A percentile compares a stretch with the other conserved stretches of the same genome.
phyloP scores from a whole-genome alignment of 2,113 vertebrate species.

The Triplophysa dalaica region DNA sequence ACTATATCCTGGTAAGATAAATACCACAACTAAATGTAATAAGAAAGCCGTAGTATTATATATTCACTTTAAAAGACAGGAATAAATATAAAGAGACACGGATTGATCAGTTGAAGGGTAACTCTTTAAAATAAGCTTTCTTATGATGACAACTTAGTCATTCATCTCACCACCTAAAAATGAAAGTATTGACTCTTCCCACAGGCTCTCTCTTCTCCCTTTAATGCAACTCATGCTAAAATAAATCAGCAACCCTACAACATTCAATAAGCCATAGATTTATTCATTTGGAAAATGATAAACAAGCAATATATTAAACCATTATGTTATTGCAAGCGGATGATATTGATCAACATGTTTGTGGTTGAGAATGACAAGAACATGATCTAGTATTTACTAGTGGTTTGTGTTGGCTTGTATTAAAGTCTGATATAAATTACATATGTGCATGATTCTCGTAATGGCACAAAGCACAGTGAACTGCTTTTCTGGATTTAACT shows the following conservation, averaged over 20 bases:
- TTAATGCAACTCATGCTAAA: conserved; percentile 52
- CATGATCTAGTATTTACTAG: conserved; percentile 24
- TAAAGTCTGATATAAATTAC: conserved; percentile 15
- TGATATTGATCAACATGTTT: conserved; percentile 60
- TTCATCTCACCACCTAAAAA: conserved; percentile 77
- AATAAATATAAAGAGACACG: conserved; percentile 53
- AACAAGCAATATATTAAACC: conserved; percentile 70
- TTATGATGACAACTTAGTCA: conserved; percentile 74
- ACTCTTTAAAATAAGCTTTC: conserved; percentile 73
- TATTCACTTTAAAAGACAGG: not conserved
- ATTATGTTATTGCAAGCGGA: conserved; percentile 63
- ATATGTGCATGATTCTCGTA: conserved; percentile 3
- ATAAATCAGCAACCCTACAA: conserved; percentile 66
- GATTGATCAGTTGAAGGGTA: conserved; percentile 73
- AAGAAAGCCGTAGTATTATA: too few species aligned
- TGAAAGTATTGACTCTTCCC: conserved; percentile 79
- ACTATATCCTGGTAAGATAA: not conserved
- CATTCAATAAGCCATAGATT: conserved; percentile 69
- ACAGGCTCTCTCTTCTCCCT: conserved; percentile 63
- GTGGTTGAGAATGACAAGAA: conserved; percentile 25
- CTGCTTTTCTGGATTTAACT: not conserved
- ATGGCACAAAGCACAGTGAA: not conserved
- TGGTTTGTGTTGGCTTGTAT: conserved; percentile 13
- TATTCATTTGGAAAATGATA: conserved; percentile 65
- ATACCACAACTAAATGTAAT: not conserved